Evolutionary conservation across 2,113 vertebrate genomes (phyloP).

Genomic region (Percopsis transmontana): DNA sequence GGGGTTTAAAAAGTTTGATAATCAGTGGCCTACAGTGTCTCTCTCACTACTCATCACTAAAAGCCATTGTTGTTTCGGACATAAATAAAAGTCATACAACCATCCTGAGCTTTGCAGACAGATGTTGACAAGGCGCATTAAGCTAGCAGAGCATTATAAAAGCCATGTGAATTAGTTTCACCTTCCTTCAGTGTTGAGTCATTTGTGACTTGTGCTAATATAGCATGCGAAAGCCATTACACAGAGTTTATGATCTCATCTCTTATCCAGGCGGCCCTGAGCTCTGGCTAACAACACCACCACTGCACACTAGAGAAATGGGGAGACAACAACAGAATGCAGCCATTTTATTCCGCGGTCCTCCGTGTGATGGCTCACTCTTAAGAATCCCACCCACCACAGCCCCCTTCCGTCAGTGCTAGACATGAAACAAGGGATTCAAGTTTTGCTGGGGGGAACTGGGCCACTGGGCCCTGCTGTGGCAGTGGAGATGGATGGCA

Average conservation of each 20-base stretch:
- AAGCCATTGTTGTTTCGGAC: no score
- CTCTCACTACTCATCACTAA: no score
- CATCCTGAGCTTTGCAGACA: no score
- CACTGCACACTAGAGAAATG: slow-evolving; percentile 39
- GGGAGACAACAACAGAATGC: slow-evolving; percentile 44
- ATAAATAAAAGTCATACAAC: no score
- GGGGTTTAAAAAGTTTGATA: no score
- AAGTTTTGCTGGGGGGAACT: slow-evolving; percentile 44
- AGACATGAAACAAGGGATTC: slow-evolving; percentile 41
- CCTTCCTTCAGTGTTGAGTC: slow-evolving; percentile 11
- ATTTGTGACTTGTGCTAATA: slow-evolving; percentile 24
- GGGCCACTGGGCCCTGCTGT: slow-evolving; percentile 33
- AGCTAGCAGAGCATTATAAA: background rate
- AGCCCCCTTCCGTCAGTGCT: slow-evolving; percentile 34
- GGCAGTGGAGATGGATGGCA: slow-evolving; percentile 59
- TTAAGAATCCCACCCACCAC: slow-evolving; percentile 41
- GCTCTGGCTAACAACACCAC: background rate
- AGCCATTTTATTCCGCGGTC: slow-evolving; percentile 61
- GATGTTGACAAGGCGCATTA: no score
- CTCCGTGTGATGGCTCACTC: slow-evolving; percentile 19
- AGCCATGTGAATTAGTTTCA: slow-evolving; percentile 9
- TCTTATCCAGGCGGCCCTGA: background rate
- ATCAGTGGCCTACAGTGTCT: no score
- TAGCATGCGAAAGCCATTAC: slow-evolving; percentile 32
- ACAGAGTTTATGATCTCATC: slow-evolving; percentile 34